phyloP scores from a whole-genome alignment of 2,888 invertebrate genomes.

The Leptinotarsa rubiginosa region DNA sequence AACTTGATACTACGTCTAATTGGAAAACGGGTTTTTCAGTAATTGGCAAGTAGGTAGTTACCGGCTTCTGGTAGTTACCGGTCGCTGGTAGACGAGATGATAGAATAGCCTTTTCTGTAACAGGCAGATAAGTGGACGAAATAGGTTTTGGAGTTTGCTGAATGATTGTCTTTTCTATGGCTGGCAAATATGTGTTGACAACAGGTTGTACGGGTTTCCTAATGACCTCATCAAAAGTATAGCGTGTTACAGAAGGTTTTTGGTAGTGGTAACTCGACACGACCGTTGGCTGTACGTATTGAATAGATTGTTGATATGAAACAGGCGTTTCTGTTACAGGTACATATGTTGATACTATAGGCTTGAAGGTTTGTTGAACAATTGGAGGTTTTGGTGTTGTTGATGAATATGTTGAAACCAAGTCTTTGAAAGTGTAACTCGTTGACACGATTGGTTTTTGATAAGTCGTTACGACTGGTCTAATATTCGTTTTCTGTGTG shows the following conservation, averaged over 20 bases:
- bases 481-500: constrained; percentile 4
- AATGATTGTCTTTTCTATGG: constrained; percentile 11
- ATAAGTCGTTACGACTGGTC: constrained; percentile 17
- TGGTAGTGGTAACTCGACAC: constrained; percentile 35
- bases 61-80: not conserved
- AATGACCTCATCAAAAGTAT: constrained; percentile 28
- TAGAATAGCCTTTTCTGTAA: constrained; percentile 12
- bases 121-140: constrained; percentile 11
- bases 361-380: constrained; percentile 14
- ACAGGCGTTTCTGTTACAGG: constrained; percentile 10
- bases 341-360: constrained; percentile 10
- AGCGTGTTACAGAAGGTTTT: constrained; percentile 29
- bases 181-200: constrained; percentile 14
- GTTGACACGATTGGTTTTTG: constrained; percentile 31
- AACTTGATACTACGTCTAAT: constrained; percentile 48
- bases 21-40: constrained; percentile 17
- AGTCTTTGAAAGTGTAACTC: constrained; percentile 35
- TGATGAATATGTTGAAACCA: constrained; percentile 14
- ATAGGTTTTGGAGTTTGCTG: not conserved
- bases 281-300: constrained; percentile 28
- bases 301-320: constrained; percentile 2
- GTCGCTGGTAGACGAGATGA: constrained; percentile 13
- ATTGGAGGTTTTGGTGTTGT: constrained; percentile 6
- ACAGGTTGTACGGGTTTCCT: constrained; percentile 9
- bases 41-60: constrained; percentile 4